phyloP scores from a whole-genome alignment of 2,113 vertebrate genomes.

The Pionites leucogaster region DNA sequence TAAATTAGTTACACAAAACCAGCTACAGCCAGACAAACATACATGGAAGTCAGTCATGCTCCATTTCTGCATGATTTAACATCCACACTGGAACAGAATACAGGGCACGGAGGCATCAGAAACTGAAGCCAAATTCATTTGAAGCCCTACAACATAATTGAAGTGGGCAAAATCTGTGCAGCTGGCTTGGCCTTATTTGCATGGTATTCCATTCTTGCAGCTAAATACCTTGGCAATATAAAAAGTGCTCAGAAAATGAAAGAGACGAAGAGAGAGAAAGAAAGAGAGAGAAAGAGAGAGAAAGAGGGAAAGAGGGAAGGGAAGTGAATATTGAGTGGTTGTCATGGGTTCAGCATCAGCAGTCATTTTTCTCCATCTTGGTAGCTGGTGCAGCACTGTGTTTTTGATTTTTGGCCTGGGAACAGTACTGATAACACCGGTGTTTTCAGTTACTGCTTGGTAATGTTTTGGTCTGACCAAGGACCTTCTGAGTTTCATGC shows the following conservation, averaged over 20 bases:
- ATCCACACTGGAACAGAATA: slow-evolving; percentile 19
- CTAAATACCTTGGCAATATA: neutral
- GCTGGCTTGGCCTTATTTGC: slow-evolving; percentile 19
- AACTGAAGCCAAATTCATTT: slow-evolving; percentile 46
- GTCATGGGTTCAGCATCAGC: too few relatives aligned
- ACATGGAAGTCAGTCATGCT: slow-evolving; percentile 36
- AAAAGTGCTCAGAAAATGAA: neutral
- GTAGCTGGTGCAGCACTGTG: too few relatives aligned
- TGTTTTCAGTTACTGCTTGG: too few relatives aligned
- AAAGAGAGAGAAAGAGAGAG: neutral
- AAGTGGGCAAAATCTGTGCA: slow-evolving; percentile 45
- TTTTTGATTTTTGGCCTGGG: too few relatives aligned
- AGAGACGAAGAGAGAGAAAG: neutral
- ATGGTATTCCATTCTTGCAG: neutral
- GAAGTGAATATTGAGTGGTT: neutral
- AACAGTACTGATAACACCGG: too few relatives aligned
- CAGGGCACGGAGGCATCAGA: slow-evolving; percentile 9
- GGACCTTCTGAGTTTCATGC: too few relatives aligned
- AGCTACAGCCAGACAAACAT: slow-evolving; percentile 27
- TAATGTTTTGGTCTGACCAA: too few relatives aligned
- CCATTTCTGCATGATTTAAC: slow-evolving; percentile 55
- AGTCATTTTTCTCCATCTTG: too few relatives aligned
- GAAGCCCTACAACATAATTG: slow-evolving; percentile 60
- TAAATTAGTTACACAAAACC: slow-evolving; percentile 61
- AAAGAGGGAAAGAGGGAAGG: neutral